Evolutionary conservation across 2,888 invertebrate species (phyloP).

Genomic region (Ditylenchus weischeri): DNA sequence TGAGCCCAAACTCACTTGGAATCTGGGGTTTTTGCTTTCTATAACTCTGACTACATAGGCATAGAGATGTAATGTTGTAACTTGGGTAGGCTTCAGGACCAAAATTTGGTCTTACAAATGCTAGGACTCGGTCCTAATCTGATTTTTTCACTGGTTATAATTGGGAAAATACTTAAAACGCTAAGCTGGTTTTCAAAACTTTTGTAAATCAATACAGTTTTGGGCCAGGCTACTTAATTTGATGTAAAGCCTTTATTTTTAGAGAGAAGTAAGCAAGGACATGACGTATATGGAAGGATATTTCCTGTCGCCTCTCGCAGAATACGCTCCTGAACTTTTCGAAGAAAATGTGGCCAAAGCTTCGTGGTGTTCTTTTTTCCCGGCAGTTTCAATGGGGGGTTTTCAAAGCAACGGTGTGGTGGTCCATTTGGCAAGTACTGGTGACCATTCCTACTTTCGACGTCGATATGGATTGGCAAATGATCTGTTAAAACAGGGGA

Average conservation of each 20-base stretch:
- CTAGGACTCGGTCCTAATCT: too few relatives aligned
- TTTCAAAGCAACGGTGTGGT: constrained; percentile 59
- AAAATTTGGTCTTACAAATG: too few relatives aligned
- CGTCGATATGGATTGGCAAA: constrained; percentile 83
- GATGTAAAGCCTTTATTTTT: neutral
- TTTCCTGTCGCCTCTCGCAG: constrained; percentile 79
- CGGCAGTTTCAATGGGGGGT: constrained; percentile 22
- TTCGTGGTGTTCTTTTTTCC: constrained; percentile 42
- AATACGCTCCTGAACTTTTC: constrained; percentile 77
- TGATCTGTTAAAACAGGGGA: constrained; percentile 82
- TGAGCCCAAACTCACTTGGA: too few relatives aligned
- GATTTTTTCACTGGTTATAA: too few relatives aligned
- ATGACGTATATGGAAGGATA: constrained; percentile 70
- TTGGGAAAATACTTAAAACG: too few relatives aligned
- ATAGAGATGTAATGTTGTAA: too few relatives aligned
- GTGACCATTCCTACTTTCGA: constrained; percentile 78
- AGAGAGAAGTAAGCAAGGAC: constrained; percentile 34
- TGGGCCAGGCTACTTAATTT: too few relatives aligned
- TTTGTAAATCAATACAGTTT: too few relatives aligned
- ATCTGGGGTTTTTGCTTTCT: too few relatives aligned
- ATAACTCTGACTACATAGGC: too few relatives aligned
- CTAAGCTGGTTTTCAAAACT: too few relatives aligned
- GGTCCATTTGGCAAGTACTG: constrained; percentile 92
- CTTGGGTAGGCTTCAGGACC: too few relatives aligned
- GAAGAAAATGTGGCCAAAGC: constrained; percentile 23